Evolutionary conservation across 2,888 invertebrate genomes (phyloP).

Genomic region (Eurytoma adleriae): DNA sequence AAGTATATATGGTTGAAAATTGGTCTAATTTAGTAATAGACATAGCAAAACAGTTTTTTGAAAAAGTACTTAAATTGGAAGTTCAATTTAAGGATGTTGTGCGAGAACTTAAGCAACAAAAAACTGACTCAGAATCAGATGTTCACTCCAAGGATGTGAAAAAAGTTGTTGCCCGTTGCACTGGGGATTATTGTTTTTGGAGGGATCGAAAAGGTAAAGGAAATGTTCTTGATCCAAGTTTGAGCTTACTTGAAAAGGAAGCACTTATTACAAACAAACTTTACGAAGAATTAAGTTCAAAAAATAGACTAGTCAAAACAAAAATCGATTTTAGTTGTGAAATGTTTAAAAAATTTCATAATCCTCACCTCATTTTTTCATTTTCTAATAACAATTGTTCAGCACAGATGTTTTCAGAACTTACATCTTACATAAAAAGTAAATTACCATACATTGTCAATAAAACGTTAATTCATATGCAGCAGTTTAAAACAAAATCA

Average conservation of each 20-base stretch:
- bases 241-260: constrained; percentile 71
- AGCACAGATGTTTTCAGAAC: constrained; percentile 68
- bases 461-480: constrained; percentile 65
- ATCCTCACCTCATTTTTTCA: constrained; percentile 66
- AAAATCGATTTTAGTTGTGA: constrained; percentile 47
- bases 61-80: constrained; percentile 70
- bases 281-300: constrained; percentile 55
- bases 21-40: constrained; percentile 69
- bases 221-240: constrained; percentile 60
- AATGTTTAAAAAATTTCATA: constrained; percentile 64
- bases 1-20: constrained; percentile 59
- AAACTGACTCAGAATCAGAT: constrained; percentile 69
- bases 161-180: constrained; percentile 67
- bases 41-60: constrained; percentile 69
- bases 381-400: constrained; percentile 64
- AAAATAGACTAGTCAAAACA: constrained; percentile 46
- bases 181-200: constrained; percentile 71
- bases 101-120: constrained; percentile 69
- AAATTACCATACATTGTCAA: constrained; percentile 66
- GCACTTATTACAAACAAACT: constrained; percentile 70
- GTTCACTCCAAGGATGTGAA: constrained; percentile 70
- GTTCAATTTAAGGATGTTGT: constrained; percentile 61
- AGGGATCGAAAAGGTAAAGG: constrained; percentile 67
- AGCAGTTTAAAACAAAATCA: constrained; percentile 62
- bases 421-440: constrained; percentile 64